phyloP scores from a whole-genome alignment of 2,113 vertebrate genomes.

The Heterocephalus glaber region DNA sequence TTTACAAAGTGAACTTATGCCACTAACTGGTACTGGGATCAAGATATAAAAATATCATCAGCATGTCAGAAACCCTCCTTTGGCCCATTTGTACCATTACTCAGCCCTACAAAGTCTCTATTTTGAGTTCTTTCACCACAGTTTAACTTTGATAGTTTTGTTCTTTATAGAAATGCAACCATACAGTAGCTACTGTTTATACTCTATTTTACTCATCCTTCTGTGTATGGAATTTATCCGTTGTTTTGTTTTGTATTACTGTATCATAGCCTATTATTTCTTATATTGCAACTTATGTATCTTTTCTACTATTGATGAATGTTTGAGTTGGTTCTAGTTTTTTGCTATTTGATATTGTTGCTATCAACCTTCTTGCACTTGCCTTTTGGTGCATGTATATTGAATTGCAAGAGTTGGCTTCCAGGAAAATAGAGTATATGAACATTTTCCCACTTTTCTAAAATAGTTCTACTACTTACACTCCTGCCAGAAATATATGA shows the following conservation, averaged over 20 bases:
- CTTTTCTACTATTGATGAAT: background rate
- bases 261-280: background rate
- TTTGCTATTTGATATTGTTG: background rate
- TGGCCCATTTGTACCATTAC: background rate
- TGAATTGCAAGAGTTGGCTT: background rate
- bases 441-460: background rate
- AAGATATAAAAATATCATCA: background rate
- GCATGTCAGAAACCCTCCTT: background rate
- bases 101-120: background rate
- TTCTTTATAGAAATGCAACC: background rate
- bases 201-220: background rate
- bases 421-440: background rate
- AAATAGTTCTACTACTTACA: background rate
- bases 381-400: background rate
- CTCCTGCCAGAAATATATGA: background rate
- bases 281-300: background rate
- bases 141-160: background rate
- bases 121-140: background rate
- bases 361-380: background rate
- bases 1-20: background rate
- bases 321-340: background rate
- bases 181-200: background rate
- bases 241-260: background rate
- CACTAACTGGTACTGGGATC: background rate
- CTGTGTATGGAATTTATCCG: background rate